phyloP scores from a whole-genome alignment of 2,888 invertebrate species.

The Philhelius pedissequus region DNA sequence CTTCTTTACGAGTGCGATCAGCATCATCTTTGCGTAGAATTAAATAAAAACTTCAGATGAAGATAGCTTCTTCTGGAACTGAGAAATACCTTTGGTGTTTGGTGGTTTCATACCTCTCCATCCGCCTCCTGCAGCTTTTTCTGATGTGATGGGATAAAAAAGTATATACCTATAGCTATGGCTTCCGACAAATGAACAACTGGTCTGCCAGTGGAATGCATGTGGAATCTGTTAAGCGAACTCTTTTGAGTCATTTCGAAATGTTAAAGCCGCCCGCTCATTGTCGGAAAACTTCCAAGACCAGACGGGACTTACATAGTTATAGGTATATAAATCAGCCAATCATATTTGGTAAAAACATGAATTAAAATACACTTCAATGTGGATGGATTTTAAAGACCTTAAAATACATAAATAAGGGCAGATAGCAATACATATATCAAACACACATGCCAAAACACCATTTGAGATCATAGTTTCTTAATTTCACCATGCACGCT shows the following conservation, averaged over 20 bases:
- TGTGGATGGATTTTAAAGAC: no score
- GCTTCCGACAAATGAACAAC: constrained; percentile 24
- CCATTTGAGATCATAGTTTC: no score
- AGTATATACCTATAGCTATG: not conserved
- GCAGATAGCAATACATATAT: no score
- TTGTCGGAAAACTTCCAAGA: constrained; percentile 27
- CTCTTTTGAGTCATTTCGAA: constrained; percentile 66
- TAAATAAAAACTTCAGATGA: constrained; percentile 56
- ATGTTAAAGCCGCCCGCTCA: constrained; percentile 66
- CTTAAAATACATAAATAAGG: no score
- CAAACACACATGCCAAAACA: no score
- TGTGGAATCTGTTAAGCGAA: constrained; percentile 65
- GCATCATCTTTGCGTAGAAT: constrained; percentile 30
- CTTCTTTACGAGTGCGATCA: constrained; percentile 44
- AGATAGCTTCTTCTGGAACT: constrained; percentile 46
- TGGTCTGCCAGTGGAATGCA: constrained; percentile 48
- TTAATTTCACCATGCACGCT: no score
- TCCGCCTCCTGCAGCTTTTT: not conserved
- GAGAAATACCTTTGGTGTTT: constrained; percentile 18
- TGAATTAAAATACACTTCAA: no score
- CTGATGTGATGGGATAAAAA: not conserved
- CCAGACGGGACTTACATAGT: not conserved
- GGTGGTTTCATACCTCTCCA: constrained; percentile 24
- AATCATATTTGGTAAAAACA: not conserved
- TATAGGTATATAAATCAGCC: not conserved